Evolutionary conservation across 2,113 vertebrate species (phyloP).

Genomic region (Hipposideros armiger): DNA sequence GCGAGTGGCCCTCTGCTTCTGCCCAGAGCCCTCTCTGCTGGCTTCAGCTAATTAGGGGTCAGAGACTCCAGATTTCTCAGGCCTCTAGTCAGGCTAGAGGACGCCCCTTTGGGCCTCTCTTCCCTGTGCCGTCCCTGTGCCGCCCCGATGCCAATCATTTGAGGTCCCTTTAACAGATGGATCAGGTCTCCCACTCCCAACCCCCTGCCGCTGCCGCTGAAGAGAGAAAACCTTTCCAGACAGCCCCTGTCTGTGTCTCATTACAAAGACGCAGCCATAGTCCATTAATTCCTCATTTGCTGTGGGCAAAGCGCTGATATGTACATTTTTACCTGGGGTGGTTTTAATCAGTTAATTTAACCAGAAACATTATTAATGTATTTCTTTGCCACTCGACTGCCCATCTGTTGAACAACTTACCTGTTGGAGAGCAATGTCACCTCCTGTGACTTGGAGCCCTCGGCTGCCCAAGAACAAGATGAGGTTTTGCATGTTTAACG

Average conservation of each 20-base stretch:
- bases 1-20: not conserved
- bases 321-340: conserved; percentile 86
- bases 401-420: conserved; percentile 89
- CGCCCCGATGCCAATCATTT: not conserved
- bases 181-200: not conserved
- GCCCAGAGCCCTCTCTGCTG: not conserved
- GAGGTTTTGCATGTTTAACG: conserved; percentile 83
- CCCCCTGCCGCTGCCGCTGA: conserved; percentile 24
- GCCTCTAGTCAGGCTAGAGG: not conserved
- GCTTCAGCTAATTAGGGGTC: not conserved
- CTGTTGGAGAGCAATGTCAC: conserved; percentile 85
- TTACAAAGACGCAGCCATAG: conserved; percentile 81
- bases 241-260: conserved; percentile 74
- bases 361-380: conserved; percentile 90
- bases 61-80: not conserved
- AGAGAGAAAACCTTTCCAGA: conserved; percentile 62
- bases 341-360: conserved; percentile 91
- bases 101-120: not conserved
- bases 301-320: conserved; percentile 85
- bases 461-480: conserved; percentile 82
- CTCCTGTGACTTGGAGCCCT: conserved; percentile 85
- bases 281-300: conserved; percentile 88
- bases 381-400: conserved; percentile 89
- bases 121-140: not conserved
- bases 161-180: conserved; percentile 72